Conservation (phyloP, 2,888 invertebrate genomes). For the Julus scanicus region DNA sequence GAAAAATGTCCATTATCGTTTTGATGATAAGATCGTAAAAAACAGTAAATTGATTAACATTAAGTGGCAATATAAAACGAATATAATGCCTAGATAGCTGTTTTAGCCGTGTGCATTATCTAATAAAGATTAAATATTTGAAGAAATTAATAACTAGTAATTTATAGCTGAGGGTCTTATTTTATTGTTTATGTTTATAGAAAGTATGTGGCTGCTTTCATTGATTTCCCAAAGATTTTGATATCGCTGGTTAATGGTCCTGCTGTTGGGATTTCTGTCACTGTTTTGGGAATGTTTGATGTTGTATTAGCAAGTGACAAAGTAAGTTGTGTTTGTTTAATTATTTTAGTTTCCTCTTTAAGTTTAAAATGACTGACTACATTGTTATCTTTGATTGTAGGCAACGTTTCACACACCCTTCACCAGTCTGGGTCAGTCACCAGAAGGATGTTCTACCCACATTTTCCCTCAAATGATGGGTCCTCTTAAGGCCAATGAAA, state of each 20-base stretch:
- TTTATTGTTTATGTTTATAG: constrained; percentile 66
- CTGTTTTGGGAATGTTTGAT: constrained; percentile 87
- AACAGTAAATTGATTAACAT: not conserved
- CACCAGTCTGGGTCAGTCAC: constrained; percentile 81
- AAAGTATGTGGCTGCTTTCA: constrained; percentile 79
- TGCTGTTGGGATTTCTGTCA: constrained; percentile 89
- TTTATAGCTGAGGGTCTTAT: not conserved
- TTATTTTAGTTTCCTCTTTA: not conserved
- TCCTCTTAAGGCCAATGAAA: constrained; percentile 75
- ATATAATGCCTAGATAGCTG: too few relatives aligned
- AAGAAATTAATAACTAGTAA: too few relatives aligned
- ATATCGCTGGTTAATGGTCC: constrained; percentile 93
- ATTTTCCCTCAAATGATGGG: constrained; percentile 89
- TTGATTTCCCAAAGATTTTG: constrained; percentile 88
- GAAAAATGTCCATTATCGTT: too few relatives aligned
- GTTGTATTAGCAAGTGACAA: constrained; percentile 86
- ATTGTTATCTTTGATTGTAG: constrained; percentile 67
- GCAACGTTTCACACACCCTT: constrained; percentile 92
- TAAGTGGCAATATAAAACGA: too few relatives aligned
- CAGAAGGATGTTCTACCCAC: constrained; percentile 90
- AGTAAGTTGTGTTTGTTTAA: constrained; percentile 68
- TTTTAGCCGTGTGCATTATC: too few relatives aligned
- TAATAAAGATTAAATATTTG: too few relatives aligned
- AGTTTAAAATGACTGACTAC: not conserved
- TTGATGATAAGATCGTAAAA: too few relatives aligned